Conservation (phyloP, 1,140 invertebrate genomes). For the Microplitis mediator region DNA sequence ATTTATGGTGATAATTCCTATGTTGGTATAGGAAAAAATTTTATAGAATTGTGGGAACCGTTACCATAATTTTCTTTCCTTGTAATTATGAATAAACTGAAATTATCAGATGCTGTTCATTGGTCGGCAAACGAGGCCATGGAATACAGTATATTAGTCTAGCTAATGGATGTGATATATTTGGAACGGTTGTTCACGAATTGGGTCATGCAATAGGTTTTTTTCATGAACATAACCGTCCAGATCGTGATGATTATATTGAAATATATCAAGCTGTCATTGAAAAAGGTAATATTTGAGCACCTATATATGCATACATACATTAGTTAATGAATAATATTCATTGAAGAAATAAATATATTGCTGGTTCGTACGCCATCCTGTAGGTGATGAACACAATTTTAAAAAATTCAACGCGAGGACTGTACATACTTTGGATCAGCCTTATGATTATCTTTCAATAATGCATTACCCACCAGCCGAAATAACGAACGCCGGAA, state of each 20-base stretch:
- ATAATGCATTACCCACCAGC: conserved; percentile 99
- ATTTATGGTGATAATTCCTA: too few relatives aligned
- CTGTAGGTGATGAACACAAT: too few relatives aligned
- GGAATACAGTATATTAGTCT: conserved; percentile 97
- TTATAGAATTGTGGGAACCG: too few relatives aligned
- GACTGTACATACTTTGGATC: conserved; percentile 91
- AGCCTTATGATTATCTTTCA: conserved; percentile 94
- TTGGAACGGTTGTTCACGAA: conserved; percentile 99
- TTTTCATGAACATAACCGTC: conserved; percentile 98
- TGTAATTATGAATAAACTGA: too few relatives aligned
- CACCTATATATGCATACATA: too few relatives aligned
- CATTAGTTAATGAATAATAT: too few relatives aligned
- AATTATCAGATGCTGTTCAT: conserved; percentile 89
- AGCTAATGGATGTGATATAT: conserved; percentile 99
- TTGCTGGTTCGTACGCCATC: too few relatives aligned
- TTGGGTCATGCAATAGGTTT: conserved; percentile 98
- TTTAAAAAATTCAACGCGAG: conserved; percentile 66
- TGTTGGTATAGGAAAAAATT: too few relatives aligned
- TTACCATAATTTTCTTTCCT: too few relatives aligned
- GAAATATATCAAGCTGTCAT: conserved; percentile 95
- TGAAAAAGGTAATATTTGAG: conserved; percentile 91
- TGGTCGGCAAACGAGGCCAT: conserved; percentile 95
- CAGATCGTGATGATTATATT: conserved; percentile 92
- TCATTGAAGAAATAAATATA: too few relatives aligned
- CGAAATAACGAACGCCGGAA: conserved; percentile 94